A percentile compares a stretch with the other conserved stretches of the same genome.
phyloP scores from a whole-genome alignment of 2,888 invertebrate species.

The Argyresthia albistria region DNA sequence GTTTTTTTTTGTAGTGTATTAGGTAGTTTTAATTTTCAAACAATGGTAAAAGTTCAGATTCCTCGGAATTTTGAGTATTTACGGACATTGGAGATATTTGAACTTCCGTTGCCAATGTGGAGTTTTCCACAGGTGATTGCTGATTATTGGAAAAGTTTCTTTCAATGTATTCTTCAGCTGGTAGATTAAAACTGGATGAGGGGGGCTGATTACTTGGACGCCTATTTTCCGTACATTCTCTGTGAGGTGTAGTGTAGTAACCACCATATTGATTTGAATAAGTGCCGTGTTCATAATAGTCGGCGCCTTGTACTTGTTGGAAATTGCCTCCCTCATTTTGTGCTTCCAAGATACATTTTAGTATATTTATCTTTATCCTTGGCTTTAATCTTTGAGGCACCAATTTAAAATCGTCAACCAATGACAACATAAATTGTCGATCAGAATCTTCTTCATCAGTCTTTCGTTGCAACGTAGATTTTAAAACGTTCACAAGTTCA shows the following conservation, averaged over 20 bases:
- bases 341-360: conserved; percentile 11
- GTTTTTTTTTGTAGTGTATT: conserved; percentile 8
- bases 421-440: conserved; percentile 10
- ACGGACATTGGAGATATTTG: conserved; percentile 7
- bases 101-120: conserved; percentile 7
- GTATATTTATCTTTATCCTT: conserved; percentile 10
- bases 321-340: conserved; percentile 8
- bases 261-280: conserved; percentile 10
- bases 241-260: conserved; percentile 10
- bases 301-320: too few relatives aligned
- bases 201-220: conserved; percentile 10
- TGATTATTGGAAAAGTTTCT: conserved; percentile 10
- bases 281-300: conserved; percentile 9
- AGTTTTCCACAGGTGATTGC: conserved; percentile 10
- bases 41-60: conserved; percentile 10
- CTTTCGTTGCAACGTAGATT: conserved; percentile 8
- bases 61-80: conserved; percentile 7
- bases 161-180: conserved; percentile 11
- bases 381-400: conserved; percentile 9
- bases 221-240: conserved; percentile 11
- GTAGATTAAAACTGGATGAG: conserved; percentile 10
- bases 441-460: conserved; percentile 9
- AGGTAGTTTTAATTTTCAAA: conserved; percentile 6
- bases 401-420: conserved; percentile 9
- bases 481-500: conserved; percentile 9